phyloP scores from a whole-genome alignment of 2,113 vertebrate species.

The Eonycteris spelaea region DNA sequence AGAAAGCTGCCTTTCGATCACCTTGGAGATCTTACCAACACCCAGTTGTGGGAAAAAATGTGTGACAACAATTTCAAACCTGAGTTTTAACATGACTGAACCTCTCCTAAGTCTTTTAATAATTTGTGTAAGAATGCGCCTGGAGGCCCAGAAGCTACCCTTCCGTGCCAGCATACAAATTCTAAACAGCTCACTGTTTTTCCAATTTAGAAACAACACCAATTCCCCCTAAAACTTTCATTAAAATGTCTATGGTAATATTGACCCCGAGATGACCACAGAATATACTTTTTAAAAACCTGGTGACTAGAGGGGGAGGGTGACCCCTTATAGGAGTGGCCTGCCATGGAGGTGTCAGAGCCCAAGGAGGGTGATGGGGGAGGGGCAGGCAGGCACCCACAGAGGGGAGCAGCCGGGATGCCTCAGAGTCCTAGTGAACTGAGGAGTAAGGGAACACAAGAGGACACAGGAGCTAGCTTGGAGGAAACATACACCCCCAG shows the following conservation, averaged over 20 bases:
- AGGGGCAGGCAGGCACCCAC: background rate
- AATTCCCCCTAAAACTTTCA: background rate
- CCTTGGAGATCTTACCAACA: background rate
- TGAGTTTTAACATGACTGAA: background rate
- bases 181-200: background rate
- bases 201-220: background rate
- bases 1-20: background rate
- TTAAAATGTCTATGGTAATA: background rate
- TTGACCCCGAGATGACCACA: background rate
- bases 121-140: background rate
- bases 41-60: background rate
- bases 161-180: background rate
- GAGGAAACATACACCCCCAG: background rate
- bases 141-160: background rate
- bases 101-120: background rate
- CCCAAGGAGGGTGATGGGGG: background rate
- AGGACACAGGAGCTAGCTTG: background rate
- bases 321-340: accelerated
- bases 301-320: background rate
- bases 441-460: background rate
- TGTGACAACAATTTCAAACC: background rate
- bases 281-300: background rate
- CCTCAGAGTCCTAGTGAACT: background rate
- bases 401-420: background rate
- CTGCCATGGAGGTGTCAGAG: too few species aligned